A percentile compares a stretch with the other conserved stretches of the same genome.
Conservation (phyloP, 2,113 vertebrate species). For the Myiozetetes cayanensis region DNA sequence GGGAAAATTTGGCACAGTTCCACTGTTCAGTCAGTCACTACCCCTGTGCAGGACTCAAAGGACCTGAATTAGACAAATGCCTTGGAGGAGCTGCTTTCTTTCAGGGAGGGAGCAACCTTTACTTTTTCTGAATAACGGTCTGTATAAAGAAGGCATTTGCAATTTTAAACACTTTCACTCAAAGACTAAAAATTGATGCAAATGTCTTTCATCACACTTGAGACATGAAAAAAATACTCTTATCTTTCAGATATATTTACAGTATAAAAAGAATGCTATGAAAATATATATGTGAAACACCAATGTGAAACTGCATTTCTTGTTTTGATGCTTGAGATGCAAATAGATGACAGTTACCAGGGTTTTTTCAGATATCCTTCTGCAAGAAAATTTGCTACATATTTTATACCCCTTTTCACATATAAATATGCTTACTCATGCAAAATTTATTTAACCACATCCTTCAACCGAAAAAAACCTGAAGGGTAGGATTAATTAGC, state of each 20-base stretch:
- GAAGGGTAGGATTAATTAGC: conserved; percentile 78
- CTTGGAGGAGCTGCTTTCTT: not conserved
- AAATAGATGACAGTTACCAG: not conserved
- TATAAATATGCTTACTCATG: conserved; percentile 73
- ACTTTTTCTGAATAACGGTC: not conserved
- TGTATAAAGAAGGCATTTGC: not conserved
- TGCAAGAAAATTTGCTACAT: conserved; percentile 26
- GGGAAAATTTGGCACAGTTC: not conserved
- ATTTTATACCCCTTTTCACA: conserved; percentile 63
- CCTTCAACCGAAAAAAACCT: conserved; percentile 65
- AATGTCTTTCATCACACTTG: not conserved
- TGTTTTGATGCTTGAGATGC: not conserved
- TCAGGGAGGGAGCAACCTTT: not conserved
- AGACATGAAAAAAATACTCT: not conserved
- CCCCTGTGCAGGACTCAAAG: not conserved
- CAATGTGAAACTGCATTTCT: not conserved
- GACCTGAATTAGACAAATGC: not conserved
- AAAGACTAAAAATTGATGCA: not conserved
- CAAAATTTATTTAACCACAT: conserved; percentile 76
- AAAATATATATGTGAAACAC: not conserved
- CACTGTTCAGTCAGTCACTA: not conserved
- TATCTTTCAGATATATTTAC: not conserved
- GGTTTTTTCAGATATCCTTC: not conserved
- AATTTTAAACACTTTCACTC: not conserved
- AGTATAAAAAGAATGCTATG: not conserved